A percentile compares a stretch with the other conserved stretches of the same genome.
Conservation (phyloP, 2,888 invertebrate species). For the Bellardia bayeri region DNA sequence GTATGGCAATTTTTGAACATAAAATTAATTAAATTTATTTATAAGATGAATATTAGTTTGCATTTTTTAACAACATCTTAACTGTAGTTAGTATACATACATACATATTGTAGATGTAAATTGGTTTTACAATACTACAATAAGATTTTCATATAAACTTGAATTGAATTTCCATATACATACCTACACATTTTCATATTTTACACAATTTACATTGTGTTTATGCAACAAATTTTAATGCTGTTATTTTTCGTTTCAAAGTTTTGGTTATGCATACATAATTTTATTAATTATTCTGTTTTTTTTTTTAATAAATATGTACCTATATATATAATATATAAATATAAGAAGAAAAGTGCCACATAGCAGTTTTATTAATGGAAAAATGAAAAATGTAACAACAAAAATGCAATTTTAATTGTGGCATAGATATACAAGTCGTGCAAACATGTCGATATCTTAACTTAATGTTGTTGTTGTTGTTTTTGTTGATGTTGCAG, state of each 20-base stretch:
- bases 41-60: slow-evolving; percentile 63
- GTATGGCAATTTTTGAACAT: slow-evolving; percentile 67
- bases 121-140: slow-evolving; percentile 29
- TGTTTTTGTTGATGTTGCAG: slow-evolving; percentile 63
- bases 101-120: too few species aligned
- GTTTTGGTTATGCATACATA: not conserved
- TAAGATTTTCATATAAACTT: slow-evolving; percentile 18
- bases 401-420: slow-evolving; percentile 74
- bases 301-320: slow-evolving; percentile 32
- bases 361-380: slow-evolving; percentile 77
- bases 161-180: not conserved
- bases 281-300: slow-evolving; percentile 38
- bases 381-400: slow-evolving; percentile 78
- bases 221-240: slow-evolving; percentile 32
- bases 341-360: slow-evolving; percentile 61
- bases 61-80: slow-evolving; percentile 43
- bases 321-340: slow-evolving; percentile 40
- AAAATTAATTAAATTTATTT: slow-evolving; percentile 72
- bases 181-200: not conserved
- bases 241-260: not conserved
- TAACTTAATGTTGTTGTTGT: slow-evolving; percentile 68
- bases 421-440: slow-evolving; percentile 70
- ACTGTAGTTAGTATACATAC: not conserved
- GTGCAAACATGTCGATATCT: slow-evolving; percentile 71
- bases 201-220: slow-evolving; percentile 1